Base-by-base conservation (phyloP, 2,888 invertebrate genomes). In the Lymantria dispar region DNA sequence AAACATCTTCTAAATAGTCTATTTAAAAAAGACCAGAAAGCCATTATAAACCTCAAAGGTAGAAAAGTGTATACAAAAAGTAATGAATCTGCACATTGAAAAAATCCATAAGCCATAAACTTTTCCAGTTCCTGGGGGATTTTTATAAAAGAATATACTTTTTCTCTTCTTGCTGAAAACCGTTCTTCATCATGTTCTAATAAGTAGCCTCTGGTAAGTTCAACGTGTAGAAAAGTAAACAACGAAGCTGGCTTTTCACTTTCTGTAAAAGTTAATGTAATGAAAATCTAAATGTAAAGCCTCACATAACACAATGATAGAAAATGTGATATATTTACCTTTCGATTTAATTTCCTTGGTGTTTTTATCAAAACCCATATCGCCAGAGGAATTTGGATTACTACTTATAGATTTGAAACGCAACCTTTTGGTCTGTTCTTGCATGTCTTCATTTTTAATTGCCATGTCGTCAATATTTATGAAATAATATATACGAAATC, bases 11-110 rank as follows among this genome's bases (percentile, higher is more conserved):
- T 93, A 70, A 96, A 92, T 11, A 96, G 93, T 70, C 96, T 93
- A 56, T 94, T 95, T 14, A 96, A 80, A 56, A 98, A 92, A 37
- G 95, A 95, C 94, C 97, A 96, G 49, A 97, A 85, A 43, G 98
- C 98, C 83, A 99, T 93, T 36, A 97, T 76, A 80, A 99, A 98
- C 64, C 99, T 93, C 56, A 99, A 87, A 11, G 99, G 99, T 67
- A 99, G 92, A 92, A 99, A 98, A 48, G 99, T 99, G 85, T 99
- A 99, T 49, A 99, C 96, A 92, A 98, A 99, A 48, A 99, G 92
- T 85, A 99, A 98, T 14, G 99, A 98, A 88, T 99, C 99, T 30
- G 97, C 95, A 89, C 99, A 99, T 86, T 97, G 97, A 85, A 98
- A 95, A 74, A 98, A 97, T 33, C 98, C 98, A 89, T 98, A 98